Conservation (phyloP, 35 echinoderm and acorn worm species). For the Amphiura filiformis region DNA sequence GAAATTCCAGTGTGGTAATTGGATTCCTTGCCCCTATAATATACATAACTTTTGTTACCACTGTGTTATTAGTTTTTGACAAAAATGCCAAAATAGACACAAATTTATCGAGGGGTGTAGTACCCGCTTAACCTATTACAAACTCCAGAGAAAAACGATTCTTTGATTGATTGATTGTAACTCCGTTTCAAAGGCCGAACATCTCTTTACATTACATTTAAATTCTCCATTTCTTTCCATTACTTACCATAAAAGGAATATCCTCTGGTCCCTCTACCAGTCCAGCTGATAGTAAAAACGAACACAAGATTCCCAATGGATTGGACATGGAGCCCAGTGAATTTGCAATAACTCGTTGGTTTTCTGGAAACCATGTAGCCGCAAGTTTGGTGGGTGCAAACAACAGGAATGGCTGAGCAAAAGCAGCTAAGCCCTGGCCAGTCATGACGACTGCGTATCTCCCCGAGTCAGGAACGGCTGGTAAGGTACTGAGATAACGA, state of each 20-base stretch:
- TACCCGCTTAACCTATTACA: too few species aligned
- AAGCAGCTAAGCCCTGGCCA: conserved; percentile 74
- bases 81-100: too few species aligned
- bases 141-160: too few species aligned
- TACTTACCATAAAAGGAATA: conserved; percentile 86
- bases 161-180: too few species aligned
- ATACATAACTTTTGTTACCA: too few species aligned
- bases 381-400: conserved; percentile 93
- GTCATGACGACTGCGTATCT: conserved; percentile 69
- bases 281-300: conserved; percentile 65
- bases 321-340: conserved; percentile 87
- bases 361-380: conserved; percentile 83
- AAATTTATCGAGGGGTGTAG: too few species aligned
- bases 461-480: conserved; percentile 35
- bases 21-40: too few species aligned
- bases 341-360: conserved; percentile 80
- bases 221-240: too few species aligned
- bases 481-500: conserved; percentile 55
- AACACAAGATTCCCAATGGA: conserved; percentile 80
- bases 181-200: too few species aligned
- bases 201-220: too few species aligned
- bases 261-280: conserved; percentile 57
- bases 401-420: conserved; percentile 85
- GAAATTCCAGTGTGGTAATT: too few species aligned
- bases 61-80: too few species aligned